Base-by-base conservation (phyloP, 2,888 invertebrate species). In the Apodemia zela region DNA sequence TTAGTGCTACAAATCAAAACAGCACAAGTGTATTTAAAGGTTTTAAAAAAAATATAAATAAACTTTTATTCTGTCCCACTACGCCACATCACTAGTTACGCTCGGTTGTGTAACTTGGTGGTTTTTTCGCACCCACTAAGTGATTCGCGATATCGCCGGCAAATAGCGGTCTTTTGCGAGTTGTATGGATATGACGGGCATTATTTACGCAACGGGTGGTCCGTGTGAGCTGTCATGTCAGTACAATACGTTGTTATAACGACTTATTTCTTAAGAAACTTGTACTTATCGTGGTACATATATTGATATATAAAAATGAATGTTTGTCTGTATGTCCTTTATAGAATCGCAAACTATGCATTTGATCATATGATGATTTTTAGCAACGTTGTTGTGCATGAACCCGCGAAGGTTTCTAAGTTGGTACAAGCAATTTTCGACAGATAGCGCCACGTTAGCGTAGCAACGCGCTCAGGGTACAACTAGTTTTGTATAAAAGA, bases 111-210 rank as follows among this genome's bases (percentile, higher is more conserved):
- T 54, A 54, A 54, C 25, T 54, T 54, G 57, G 42, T 29, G 51
- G 47, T 63, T 59, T 63, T 63, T 59, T 33, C 57, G 21, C 45
- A 18, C 42, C 35, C 62, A 21, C 42, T 63, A 63, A 63, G 62
- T 63, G 62, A 63, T 63, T 63, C 35, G 62, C 59, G 54, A 61
- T 63, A 59, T 63, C 54, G 54, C 54, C 54, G 25, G 54, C 29
- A 54, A 54, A 54, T 54, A 54, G 54, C 54, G 51, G 51, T 33
- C 33, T 51, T 11, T 51, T 51, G 21, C 51, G 51, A 51, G 51
- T 21, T 21, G 51, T 51, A 51, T 51, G 51, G 51, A 51, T 51
- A 61, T 61, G 35, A 15, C 17, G 49, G 33, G 54, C 57, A 57
- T 62, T 62, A 45, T 38, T 57, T 42, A 42, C 62, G 38, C 62